These are phyloP conservation scores for Apodemia mormo DNA, from an alignment of 2,888 invertebrate genomes.

Conservation along the genomic window DNA sequence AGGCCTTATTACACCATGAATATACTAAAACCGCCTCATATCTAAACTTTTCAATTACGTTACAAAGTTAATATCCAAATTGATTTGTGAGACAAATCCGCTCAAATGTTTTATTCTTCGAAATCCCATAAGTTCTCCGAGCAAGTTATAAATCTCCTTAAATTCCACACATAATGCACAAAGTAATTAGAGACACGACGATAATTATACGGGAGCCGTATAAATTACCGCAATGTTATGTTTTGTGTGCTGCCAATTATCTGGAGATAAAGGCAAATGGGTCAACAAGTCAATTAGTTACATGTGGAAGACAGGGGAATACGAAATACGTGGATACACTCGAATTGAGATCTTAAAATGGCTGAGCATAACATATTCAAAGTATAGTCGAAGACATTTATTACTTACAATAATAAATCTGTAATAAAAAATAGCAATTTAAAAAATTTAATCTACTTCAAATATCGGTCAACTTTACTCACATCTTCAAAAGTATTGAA, in stretches of 20 bases:
- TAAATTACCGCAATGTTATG: constrained; percentile 15
- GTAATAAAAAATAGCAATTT: too few relatives aligned
- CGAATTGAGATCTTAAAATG: not conserved
- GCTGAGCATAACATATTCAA: not conserved
- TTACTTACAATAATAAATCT: too few relatives aligned
- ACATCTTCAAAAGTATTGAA: too few relatives aligned
- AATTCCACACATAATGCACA: constrained; percentile 8
- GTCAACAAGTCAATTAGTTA: constrained; percentile 41
- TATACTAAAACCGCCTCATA: too few relatives aligned
- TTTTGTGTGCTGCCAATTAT: constrained; percentile 16
- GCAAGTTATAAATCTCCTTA: constrained; percentile 3
- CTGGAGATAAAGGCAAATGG: constrained; percentile 31
- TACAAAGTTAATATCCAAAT: constrained; percentile 1
- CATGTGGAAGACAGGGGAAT: constrained; percentile 17
- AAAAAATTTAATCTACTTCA: too few relatives aligned
- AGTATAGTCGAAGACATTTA: not conserved
- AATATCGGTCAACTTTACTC: too few relatives aligned
- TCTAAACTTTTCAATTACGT: too few relatives aligned
- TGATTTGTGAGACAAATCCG: not conserved
- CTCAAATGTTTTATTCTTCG: not conserved
- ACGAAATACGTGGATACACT: not conserved
- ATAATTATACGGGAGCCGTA: not conserved
- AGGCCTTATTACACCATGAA: too few relatives aligned
- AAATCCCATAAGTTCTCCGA: not conserved
- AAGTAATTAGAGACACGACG: constrained; percentile 5